Percentiles rank a stretch among this genome's conserved stretches.
Evolutionary conservation across 1,140 invertebrate species (phyloP).

Genomic region (Conus betulinus): DNA sequence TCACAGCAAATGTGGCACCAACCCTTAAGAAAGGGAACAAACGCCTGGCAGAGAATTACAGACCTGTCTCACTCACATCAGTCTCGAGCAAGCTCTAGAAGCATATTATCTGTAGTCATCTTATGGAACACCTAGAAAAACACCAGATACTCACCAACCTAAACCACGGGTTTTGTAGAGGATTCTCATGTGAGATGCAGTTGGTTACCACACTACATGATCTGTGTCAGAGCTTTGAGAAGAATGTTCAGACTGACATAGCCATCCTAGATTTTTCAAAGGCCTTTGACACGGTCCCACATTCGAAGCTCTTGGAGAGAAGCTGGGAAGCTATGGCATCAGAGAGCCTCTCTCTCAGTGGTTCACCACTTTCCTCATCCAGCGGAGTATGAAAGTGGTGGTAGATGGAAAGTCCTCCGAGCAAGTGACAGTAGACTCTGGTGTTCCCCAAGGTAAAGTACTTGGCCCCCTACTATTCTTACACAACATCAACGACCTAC

Average conservation of each 20-base stretch:
- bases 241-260: not conserved
- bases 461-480: not conserved
- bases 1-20: conserved; percentile 27
- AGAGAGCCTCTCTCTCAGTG: conserved; percentile 32
- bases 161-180: conserved; percentile 39
- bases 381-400: conserved; percentile 36
- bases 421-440: not conserved
- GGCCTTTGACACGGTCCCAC: conserved; percentile 42
- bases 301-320: conserved; percentile 40
- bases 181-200: conserved; percentile 31
- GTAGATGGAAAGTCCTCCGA: conserved; percentile 2
- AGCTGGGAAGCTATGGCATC: conserved; percentile 44
- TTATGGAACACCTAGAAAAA: conserved; percentile 26
- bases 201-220: conserved; percentile 24
- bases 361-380: conserved; percentile 44
- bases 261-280: not conserved
- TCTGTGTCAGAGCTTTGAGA: not conserved
- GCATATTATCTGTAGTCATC: conserved; percentile 45
- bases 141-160: conserved; percentile 38
- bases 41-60: conserved; percentile 35
- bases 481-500: conserved; percentile 31
- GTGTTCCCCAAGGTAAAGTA: conserved; percentile 12
- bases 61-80: conserved; percentile 36
- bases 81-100: conserved; percentile 31
- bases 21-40: conserved; percentile 40